Base-by-base conservation (phyloP, 2,797 vertebrate species). In the Enteromius fasciolatus region DNA sequence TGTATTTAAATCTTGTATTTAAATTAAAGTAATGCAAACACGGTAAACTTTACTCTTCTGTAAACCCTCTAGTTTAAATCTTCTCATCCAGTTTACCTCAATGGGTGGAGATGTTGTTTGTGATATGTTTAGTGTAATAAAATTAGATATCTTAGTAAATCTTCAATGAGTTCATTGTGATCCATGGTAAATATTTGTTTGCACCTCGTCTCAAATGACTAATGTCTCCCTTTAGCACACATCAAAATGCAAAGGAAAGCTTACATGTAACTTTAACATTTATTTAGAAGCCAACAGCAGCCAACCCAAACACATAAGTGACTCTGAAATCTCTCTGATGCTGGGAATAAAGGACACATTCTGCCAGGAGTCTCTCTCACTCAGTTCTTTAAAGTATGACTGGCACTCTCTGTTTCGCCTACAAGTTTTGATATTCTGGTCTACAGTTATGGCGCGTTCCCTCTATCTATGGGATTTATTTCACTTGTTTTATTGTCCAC, bases 261-360 rank as follows among this genome's bases (percentile, higher is more conserved):
- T 78, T 76, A 28, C 52, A 44, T 75, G 39, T 41, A 61, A 11
- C 41, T 36, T 83, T 52, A 59, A 75, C 48, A 75, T 66, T 33
- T 39, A 36, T 76, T 76, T 78, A 70, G 70, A 74, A 76, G 69
- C 63, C 44, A 67, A 80, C 54, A 82, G 66, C 76, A 66, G 59
- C 82, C 81, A 86, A 79, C 28, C 68, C 39, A 79, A 78, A 85
- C 76, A 77, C 59, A 46, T 72, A 70, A 46, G 46, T 52, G 64
- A 36, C 54, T 86, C 69, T 80, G 72, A 54, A 72, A 68, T 63
- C 48, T 64, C 46, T 83, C 68, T 78, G 68, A 46, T 76, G 66
- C 76, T 73, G 80, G 41, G 44, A 76, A 48, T 78, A 73, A 70
- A 77, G 74, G 20, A 70, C 39, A 83, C 81, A 50, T 83, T 83